These are phyloP conservation scores for Perccottus glenii DNA, from an alignment of 2,113 vertebrate species.

Conservation along the genomic window DNA sequence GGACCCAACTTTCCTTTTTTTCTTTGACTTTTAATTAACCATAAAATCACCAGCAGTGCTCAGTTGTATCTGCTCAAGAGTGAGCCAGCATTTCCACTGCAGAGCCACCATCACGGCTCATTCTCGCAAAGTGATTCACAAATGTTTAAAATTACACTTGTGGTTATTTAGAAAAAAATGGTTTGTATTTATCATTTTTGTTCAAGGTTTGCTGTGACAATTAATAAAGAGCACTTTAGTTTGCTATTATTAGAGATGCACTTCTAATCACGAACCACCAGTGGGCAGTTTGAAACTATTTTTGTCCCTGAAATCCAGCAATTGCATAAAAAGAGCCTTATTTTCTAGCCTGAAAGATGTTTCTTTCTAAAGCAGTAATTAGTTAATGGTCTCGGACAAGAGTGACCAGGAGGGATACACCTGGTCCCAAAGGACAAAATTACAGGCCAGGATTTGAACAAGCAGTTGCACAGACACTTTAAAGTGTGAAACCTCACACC, in stretches of 20 bases:
- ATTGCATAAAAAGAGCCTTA: background rate
- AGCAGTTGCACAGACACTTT: slow-evolving; percentile 43
- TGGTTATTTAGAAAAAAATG: no score
- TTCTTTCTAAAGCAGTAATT: slow-evolving; percentile 15
- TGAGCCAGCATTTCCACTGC: slow-evolving; percentile 53
- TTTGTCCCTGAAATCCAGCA: slow-evolving; percentile 16
- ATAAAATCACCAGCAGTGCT: slow-evolving; percentile 31
- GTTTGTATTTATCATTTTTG: no score
- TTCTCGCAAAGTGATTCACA: slow-evolving; percentile 26
- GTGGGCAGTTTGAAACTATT: slow-evolving; percentile 65
- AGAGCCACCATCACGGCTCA: slow-evolving; percentile 10
- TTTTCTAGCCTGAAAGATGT: background rate
- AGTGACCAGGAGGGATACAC: slow-evolving; percentile 41
- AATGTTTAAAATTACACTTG: no score
- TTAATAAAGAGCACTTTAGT: no score
- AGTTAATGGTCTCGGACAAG: slow-evolving; percentile 13
- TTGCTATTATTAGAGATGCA: slow-evolving; percentile 30
- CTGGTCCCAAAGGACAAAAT: slow-evolving; percentile 49
- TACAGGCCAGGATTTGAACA: slow-evolving; percentile 27
- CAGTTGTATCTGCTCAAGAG: slow-evolving; percentile 16
- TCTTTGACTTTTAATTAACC: slow-evolving; percentile 48
- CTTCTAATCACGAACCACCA: slow-evolving; percentile 55
- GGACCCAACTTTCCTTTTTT: slow-evolving; percentile 33
- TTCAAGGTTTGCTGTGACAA: no score
- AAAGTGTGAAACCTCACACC: slow-evolving; percentile 44